phyloP scores from a whole-genome alignment of 2,113 vertebrate genomes.

The Pelodiscus sinensis region DNA sequence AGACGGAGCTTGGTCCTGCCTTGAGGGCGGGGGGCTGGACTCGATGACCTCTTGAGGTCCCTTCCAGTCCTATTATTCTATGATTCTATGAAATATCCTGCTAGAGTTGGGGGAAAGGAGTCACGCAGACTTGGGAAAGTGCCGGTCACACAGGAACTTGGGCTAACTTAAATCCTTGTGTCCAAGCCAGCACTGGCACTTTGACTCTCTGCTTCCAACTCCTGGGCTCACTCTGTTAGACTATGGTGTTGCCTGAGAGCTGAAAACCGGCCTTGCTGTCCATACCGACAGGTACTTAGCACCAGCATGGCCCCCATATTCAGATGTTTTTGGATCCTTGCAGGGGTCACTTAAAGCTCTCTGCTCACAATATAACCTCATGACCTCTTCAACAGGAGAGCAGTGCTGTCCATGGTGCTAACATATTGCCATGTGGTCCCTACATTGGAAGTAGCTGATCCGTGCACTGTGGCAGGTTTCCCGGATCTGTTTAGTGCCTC shows the following conservation, averaged over 20 bases:
- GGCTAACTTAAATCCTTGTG: neutral
- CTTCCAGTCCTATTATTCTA: too few relatives aligned
- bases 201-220: neutral
- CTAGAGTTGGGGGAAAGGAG: neutral
- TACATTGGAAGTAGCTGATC: neutral
- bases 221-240: neutral
- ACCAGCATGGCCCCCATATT: neutral
- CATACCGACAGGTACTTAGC: neutral
- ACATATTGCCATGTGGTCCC: neutral
- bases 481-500: neutral
- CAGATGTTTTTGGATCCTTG: neutral
- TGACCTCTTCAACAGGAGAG: neutral
- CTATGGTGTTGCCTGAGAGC: neutral
- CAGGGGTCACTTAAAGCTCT: neutral
- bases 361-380: neutral
- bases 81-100: too few relatives aligned
- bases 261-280: accelerated
- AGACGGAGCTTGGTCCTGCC: too few relatives aligned
- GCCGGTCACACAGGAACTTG: neutral
- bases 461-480: neutral
- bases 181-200: neutral
- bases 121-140: neutral
- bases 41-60: too few relatives aligned
- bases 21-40: too few relatives aligned
- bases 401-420: neutral